phyloP scores from a whole-genome alignment of 2,888 invertebrate species.

The Diarsia mendica region DNA sequence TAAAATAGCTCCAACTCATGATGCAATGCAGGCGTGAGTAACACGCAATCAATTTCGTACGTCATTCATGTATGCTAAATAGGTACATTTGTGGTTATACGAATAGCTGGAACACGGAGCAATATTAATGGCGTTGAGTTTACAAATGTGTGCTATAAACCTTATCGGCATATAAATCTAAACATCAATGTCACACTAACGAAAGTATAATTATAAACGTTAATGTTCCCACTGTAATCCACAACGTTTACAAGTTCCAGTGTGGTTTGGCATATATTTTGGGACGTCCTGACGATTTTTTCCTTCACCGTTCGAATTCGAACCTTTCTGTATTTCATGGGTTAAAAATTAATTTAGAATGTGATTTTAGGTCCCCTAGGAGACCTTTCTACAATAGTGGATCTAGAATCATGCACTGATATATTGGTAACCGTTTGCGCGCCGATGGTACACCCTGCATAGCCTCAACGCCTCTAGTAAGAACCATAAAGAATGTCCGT shows the following conservation, averaged over 20 bases:
- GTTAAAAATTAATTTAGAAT: too few species aligned
- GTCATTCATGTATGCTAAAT: conserved; percentile 25
- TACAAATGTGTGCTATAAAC: neutral
- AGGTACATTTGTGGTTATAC: conserved; percentile 20
- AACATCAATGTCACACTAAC: neutral
- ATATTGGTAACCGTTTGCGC: neutral
- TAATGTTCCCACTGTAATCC: too few species aligned
- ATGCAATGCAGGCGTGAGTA: conserved; percentile 32
- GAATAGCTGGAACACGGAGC: conserved; percentile 2
- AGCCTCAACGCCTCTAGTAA: neutral
- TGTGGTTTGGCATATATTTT: too few species aligned
- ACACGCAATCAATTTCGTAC: conserved; percentile 29
- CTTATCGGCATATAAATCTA: neutral
- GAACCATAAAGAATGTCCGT: neutral
- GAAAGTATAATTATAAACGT: too few species aligned
- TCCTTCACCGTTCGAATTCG: too few species aligned
- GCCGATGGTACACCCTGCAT: neutral
- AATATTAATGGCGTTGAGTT: conserved; percentile 1
- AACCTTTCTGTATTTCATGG: too few species aligned
- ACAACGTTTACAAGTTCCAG: too few species aligned
- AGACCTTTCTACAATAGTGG: too few species aligned
- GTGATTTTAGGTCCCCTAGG: neutral
- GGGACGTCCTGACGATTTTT: neutral
- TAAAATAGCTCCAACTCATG: conserved; percentile 34
- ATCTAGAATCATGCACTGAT: neutral